A percentile compares a stretch with the other conserved stretches of the same genome.
phyloP scores from a whole-genome alignment of 2,797 vertebrate species.

The Schizothorax lantsangensis region DNA sequence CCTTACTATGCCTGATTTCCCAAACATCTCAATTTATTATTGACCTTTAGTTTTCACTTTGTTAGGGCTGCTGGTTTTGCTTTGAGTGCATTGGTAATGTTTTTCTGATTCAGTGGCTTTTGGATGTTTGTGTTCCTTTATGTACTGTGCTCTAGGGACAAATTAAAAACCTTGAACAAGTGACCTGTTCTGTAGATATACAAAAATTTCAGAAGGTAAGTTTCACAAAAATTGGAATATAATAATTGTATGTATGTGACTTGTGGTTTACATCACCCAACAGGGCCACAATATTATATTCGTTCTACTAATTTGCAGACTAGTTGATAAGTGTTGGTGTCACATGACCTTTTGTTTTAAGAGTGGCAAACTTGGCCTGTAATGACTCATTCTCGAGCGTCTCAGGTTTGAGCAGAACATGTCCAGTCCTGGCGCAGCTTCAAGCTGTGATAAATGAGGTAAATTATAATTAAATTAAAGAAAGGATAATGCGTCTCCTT shows the following conservation, averaged over 20 bases:
- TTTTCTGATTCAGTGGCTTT: neutral
- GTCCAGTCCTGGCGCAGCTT: neutral
- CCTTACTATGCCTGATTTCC: neutral
- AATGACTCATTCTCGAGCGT: neutral
- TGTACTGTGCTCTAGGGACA: neutral
- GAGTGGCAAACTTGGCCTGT: neutral
- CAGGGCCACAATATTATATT: neutral
- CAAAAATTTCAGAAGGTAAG: neutral
- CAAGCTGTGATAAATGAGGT: slow-evolving; percentile 16
- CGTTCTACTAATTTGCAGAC: neutral
- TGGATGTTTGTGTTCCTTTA: neutral
- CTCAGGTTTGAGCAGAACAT: neutral
- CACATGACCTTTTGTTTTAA: slow-evolving; percentile 5
- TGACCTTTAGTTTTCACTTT: neutral
- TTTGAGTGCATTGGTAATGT: neutral
- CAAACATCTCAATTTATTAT: slow-evolving; percentile 8
- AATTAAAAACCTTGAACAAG: slow-evolving; percentile 9
- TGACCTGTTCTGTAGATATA: neutral
- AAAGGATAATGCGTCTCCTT: slow-evolving; percentile 2
- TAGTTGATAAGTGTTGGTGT: slow-evolving; percentile 1
- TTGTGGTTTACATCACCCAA: neutral
- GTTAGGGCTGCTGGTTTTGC: neutral
- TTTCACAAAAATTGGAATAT: no score
- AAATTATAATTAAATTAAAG: slow-evolving; percentile 41
- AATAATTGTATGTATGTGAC: neutral